Conservation (phyloP, 35 echinoderm and acorn worm genomes). For the Strongylocentrotus purpuratus region DNA sequence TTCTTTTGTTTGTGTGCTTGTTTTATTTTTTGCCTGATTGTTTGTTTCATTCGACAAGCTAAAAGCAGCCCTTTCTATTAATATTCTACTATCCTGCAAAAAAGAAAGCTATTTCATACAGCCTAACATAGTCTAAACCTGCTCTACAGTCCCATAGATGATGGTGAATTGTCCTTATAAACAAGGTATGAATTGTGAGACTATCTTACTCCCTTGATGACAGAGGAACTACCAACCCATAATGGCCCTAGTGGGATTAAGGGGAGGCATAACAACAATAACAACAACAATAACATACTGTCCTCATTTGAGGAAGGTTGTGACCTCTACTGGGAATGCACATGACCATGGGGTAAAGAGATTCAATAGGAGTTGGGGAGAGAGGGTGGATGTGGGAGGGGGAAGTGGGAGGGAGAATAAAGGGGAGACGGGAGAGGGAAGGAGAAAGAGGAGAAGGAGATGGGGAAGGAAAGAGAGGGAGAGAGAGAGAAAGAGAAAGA, state of each 20-base stretch:
- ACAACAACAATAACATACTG: conserved; percentile 11
- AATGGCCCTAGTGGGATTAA: background rate
- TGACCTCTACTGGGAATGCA: conserved; percentile 2
- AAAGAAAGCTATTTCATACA: too few species aligned
- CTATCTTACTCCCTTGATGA: background rate
- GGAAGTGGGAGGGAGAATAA: background rate
- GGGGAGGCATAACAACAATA: conserved; percentile 9
- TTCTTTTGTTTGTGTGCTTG: too few species aligned
- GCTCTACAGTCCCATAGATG: background rate
- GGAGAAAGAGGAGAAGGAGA: background rate
- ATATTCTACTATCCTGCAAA: too few species aligned
- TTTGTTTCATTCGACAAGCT: too few species aligned
- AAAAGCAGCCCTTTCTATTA: too few species aligned
- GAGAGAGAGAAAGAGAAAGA: background rate
- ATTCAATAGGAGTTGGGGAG: background rate
- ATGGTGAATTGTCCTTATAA: background rate
- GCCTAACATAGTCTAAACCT: too few species aligned
- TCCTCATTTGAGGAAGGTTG: background rate
- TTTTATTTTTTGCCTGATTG: too few species aligned
- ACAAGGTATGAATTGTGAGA: background rate
- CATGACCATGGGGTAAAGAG: background rate
- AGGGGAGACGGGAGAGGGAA: background rate
- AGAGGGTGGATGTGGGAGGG: background rate
- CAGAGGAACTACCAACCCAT: background rate
- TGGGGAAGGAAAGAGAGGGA: background rate